Percentiles rank a stretch among this genome's conserved stretches.
phyloP scores from a whole-genome alignment of 2,797 vertebrate genomes.

The Anguilla anguilla region DNA sequence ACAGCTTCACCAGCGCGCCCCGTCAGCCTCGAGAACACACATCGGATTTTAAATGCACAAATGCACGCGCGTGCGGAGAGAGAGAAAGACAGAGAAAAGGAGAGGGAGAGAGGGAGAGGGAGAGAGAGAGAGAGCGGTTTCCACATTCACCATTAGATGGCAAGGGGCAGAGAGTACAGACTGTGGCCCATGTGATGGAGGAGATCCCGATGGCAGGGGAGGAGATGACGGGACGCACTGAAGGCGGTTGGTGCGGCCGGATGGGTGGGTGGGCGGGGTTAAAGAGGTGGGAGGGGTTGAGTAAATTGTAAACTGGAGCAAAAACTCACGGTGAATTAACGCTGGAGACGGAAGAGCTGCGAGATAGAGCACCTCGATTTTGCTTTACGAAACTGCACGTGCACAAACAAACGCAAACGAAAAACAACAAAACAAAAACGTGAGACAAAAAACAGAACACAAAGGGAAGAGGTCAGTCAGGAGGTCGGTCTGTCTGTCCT shows the following conservation, averaged over 20 bases:
- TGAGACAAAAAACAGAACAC: conserved; percentile 69
- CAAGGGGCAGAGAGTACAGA: conserved; percentile 25
- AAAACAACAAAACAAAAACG: conserved; percentile 70
- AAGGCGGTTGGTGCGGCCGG: neutral
- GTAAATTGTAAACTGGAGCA: conserved; percentile 81
- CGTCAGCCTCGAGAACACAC: too few relatives aligned
- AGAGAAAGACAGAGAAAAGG: too few relatives aligned
- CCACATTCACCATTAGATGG: neutral
- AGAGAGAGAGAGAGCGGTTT: neutral
- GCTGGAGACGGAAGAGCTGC: conserved; percentile 99
- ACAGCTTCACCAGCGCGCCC: neutral
- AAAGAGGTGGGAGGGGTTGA: conserved; percentile 4
- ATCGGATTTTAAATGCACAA: too few relatives aligned
- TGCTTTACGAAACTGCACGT: conserved; percentile 99
- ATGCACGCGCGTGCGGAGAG: too few relatives aligned
- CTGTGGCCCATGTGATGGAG: conserved; percentile 1
- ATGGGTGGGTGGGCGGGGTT: conserved; percentile 31
- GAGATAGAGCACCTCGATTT: conserved; percentile 95
- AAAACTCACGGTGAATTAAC: conserved; percentile 99
- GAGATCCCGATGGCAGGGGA: neutral
- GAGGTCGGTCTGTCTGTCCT: conserved; percentile 33
- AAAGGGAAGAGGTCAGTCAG: conserved; percentile 54
- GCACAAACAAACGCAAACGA: conserved; percentile 76
- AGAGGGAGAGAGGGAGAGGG: too few relatives aligned
- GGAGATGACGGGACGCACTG: conserved; percentile 4